A percentile compares a stretch with the other conserved stretches of the same genome.
Evolutionary conservation across 2,888 invertebrate genomes (phyloP).

Genomic region (Hypomecis atomaria): DNA sequence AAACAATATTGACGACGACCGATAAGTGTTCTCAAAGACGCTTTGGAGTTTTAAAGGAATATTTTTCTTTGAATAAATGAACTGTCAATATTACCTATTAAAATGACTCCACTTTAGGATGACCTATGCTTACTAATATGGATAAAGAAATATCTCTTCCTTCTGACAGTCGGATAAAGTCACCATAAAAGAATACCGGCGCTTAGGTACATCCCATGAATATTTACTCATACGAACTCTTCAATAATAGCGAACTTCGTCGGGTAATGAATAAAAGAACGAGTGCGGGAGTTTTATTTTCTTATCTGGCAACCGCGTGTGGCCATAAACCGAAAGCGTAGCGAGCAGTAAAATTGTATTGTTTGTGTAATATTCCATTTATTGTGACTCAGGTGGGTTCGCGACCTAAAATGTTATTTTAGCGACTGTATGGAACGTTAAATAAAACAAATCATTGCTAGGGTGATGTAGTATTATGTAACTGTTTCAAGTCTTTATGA

Average conservation of each 20-base stretch:
- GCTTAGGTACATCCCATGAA: slow-evolving; percentile 10
- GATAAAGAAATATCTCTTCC: too few relatives aligned
- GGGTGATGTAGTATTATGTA: background rate
- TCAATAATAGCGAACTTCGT: slow-evolving; percentile 37
- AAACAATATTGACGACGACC: too few relatives aligned
- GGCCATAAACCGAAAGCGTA: slow-evolving; percentile 35
- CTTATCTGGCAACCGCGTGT: slow-evolving; percentile 31
- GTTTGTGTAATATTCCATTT: slow-evolving; percentile 32
- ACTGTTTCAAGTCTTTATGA: background rate
- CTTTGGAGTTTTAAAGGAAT: too few relatives aligned
- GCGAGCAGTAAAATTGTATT: slow-evolving; percentile 26
- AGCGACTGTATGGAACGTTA: background rate
- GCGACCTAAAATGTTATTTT: slow-evolving; percentile 23
- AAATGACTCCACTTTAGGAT: too few relatives aligned
- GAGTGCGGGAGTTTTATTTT: slow-evolving; percentile 36
- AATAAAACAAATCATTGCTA: slow-evolving; percentile 4
- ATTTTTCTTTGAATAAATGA: too few relatives aligned
- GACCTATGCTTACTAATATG: too few relatives aligned
- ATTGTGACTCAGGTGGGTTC: slow-evolving; percentile 23
- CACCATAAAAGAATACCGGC: background rate
- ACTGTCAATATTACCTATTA: too few relatives aligned
- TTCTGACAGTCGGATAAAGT: background rate
- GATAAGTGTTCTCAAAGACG: too few relatives aligned
- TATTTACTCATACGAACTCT: slow-evolving; percentile 15
- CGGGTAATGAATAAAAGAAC: slow-evolving; percentile 46